Evolutionary conservation across 1,140 invertebrate genomes (phyloP), one percentile per base, ranked within the genome.

Genomic region (Campoletis sonorensis): DNA sequence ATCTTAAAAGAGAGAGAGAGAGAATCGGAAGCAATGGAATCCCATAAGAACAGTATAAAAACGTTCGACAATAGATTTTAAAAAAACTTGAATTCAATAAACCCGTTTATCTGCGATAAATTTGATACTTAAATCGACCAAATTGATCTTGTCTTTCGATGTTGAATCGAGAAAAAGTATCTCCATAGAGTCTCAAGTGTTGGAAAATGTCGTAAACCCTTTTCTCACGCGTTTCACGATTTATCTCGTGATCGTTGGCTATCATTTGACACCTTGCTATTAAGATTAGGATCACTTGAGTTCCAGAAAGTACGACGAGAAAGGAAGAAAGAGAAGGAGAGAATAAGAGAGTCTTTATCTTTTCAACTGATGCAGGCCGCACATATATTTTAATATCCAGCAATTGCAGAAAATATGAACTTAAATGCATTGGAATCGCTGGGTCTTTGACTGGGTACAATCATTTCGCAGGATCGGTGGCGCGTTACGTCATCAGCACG

Each of bases 391-490:
- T 23, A n/a, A 11, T 45, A 61, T 64, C 40, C 40, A 37, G 72
- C 51, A 61, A 33, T 77, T 64, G 49, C 26, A 30, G 72, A 75
- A 75, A 45, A 73, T 73, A 73, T 75, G 61, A 23, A 30, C 72
- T 49, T 4, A 75, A 75, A 49, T 77, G 73, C 54, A 61, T 54
- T 54, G 16, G 30, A 8, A n/a, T n/a, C n/a, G n/a, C 37, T 30
- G 54, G 37, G 23, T 75, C 73, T 40, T 45, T 27, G 37, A 26
- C 79, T 76, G 45, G 80, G n/a, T 54, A 77, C 72, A 68, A 54
- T 67, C 72, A 64, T 45, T 77, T 49, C 67, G 79, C 80, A 82
- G 83, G 82, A 86, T 83, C 82, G 71, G 73, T 67, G 4, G 79
- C 26, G 68, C 64, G 78, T 79, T 72, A 72, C 82, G 81, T 86